phyloP scores from a whole-genome alignment of 2,797 vertebrate species.

The Acrossocheilus fasciatus region DNA sequence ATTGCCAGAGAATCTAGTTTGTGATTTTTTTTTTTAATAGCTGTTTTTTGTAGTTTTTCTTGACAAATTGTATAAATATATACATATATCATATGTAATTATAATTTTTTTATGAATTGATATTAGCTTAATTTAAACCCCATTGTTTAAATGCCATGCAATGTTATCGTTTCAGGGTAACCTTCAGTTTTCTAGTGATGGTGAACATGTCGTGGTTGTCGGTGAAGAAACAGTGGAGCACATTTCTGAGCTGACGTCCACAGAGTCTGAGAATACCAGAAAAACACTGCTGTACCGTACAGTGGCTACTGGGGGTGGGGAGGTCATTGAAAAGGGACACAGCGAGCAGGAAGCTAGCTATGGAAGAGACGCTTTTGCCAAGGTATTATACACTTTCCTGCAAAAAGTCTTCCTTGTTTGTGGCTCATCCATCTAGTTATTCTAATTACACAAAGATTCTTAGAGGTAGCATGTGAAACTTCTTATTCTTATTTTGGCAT shows the following conservation, averaged over 20 bases:
- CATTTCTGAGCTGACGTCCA: constrained; percentile 80
- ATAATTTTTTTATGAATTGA: too few species aligned
- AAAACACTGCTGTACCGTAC: constrained; percentile 85
- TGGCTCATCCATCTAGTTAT: not conserved
- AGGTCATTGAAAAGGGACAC: constrained; percentile 91
- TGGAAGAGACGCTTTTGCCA: constrained; percentile 88
- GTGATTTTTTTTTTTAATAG: too few species aligned
- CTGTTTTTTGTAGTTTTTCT: too few species aligned
- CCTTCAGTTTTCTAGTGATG: constrained; percentile 78
- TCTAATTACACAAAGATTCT: not conserved
- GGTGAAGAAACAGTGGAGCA: constrained; percentile 63
- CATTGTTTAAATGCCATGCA: not conserved
- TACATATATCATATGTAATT: too few species aligned
- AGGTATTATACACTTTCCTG: constrained; percentile 74
- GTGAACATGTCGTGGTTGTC: constrained; percentile 72
- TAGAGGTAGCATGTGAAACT: not conserved
- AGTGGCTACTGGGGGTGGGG: constrained; percentile 88
- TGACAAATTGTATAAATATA: too few species aligned
- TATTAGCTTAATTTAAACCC: not conserved
- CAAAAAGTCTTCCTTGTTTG: not conserved
- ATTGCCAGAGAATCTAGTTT: not conserved
- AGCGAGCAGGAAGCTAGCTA: constrained; percentile 83
- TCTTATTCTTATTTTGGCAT: not conserved
- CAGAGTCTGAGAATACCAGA: constrained; percentile 66
- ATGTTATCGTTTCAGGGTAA: constrained; percentile 81